phyloP scores from a whole-genome alignment of 2,888 invertebrate species.

The Lasioglossum figueresi region DNA sequence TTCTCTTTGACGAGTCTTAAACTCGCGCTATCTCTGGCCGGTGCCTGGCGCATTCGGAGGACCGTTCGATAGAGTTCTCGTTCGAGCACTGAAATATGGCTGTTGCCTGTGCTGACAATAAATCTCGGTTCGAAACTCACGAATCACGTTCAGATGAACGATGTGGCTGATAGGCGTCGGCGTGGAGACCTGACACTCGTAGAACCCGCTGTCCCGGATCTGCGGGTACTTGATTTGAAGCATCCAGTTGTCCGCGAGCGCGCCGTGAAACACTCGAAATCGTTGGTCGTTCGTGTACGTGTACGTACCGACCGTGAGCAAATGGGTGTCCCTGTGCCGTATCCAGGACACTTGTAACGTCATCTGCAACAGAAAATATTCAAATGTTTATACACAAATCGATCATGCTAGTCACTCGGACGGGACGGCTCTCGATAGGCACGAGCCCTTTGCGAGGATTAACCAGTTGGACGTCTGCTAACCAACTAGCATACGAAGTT shows the following conservation, averaged over 20 bases:
- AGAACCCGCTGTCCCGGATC: conserved; percentile 94
- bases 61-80: neutral
- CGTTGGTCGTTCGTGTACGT: conserved; percentile 96
- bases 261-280: conserved; percentile 94
- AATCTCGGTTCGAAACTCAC: conserved; percentile 86
- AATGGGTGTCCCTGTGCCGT: conserved; percentile 94
- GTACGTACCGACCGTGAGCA: conserved; percentile 94
- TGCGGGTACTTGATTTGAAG: conserved; percentile 96
- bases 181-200: conserved; percentile 97
- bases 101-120: neutral
- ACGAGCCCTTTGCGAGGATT: neutral
- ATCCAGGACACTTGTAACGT: conserved; percentile 96
- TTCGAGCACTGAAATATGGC: neutral
- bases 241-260: conserved; percentile 95
- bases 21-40: neutral
- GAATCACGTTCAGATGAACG: conserved; percentile 95
- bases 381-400: conserved; percentile 28
- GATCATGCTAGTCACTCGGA: conserved; percentile 12
- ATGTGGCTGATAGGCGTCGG: conserved; percentile 97
- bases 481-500: neutral
- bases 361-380: conserved; percentile 84
- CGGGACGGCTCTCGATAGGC: neutral
- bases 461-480: conserved; percentile 5
- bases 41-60: neutral
- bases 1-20: conserved; percentile 7